Evolutionary conservation across 2,113 vertebrate species (phyloP).

Genomic region (rat (Rattus norvegicus)): DNA sequence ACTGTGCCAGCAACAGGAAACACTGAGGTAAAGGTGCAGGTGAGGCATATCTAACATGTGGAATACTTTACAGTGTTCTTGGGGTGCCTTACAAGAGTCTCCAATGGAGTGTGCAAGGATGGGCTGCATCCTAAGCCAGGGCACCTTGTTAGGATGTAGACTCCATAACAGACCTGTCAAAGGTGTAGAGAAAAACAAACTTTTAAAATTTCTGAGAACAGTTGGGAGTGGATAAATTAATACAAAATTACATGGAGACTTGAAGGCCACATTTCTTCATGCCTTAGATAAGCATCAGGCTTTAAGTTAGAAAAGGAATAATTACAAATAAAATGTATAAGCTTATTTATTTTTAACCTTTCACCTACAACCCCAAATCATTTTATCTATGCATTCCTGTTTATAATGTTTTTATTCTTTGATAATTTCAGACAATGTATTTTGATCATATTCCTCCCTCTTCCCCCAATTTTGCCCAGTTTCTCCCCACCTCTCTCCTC

Average conservation of each 20-base stretch:
- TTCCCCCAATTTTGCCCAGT: neutral
- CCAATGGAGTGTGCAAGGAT: neutral
- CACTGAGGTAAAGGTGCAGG: neutral
- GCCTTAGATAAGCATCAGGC: neutral
- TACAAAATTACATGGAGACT: neutral
- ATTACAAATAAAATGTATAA: neutral
- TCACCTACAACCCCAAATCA: neutral
- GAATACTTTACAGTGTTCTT: neutral
- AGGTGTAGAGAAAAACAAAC: neutral
- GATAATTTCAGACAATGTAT: neutral
- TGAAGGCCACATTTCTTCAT: neutral
- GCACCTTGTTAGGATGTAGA: neutral
- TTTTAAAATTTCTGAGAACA: neutral
- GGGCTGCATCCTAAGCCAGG: neutral
- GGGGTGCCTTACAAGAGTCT: neutral
- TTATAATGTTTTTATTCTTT: neutral
- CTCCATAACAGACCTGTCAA: neutral
- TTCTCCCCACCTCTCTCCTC: neutral
- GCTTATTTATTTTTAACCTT: neutral
- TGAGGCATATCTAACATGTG: neutral
- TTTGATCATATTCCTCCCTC: neutral
- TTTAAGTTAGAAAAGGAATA: neutral
- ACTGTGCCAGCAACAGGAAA: neutral
- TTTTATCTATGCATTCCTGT: neutral
- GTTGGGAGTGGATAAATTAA: neutral